These are phyloP conservation scores for Prolemur simus DNA, from an alignment of 2,113 vertebrate species.

Conservation along the genomic window DNA sequence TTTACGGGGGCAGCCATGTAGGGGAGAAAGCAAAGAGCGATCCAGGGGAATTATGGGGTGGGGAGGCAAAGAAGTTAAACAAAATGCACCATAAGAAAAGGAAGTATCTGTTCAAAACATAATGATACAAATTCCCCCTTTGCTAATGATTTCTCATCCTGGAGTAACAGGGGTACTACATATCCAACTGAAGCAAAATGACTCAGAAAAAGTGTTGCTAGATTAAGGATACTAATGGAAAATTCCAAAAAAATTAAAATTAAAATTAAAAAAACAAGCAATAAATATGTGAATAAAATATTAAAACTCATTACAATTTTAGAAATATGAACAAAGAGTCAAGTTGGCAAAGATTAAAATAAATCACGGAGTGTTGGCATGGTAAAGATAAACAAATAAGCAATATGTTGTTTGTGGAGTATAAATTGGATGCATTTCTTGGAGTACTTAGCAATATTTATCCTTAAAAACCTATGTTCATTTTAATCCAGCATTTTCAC, in stretches of 20 bases:
- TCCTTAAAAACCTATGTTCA: background rate
- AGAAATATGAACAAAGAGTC: background rate
- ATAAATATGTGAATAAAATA: background rate
- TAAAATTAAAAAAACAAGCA: background rate
- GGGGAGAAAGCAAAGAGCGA: background rate
- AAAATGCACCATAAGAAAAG: background rate
- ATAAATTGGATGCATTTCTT: background rate
- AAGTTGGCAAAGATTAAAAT: background rate
- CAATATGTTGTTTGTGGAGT: background rate
- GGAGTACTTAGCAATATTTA: background rate
- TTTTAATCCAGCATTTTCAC: background rate
- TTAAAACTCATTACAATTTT: background rate
- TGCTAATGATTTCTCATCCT: background rate
- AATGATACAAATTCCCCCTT: background rate
- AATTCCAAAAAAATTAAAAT: too few relatives aligned
- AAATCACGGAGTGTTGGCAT: background rate
- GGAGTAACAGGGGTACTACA: background rate
- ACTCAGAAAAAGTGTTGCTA: background rate
- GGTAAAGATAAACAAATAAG: background rate
- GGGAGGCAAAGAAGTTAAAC: background rate
- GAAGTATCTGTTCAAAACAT: background rate
- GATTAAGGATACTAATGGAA: background rate
- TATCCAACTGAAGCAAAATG: background rate
- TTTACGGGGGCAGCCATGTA: background rate
- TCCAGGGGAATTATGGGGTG: background rate